Base-by-base conservation (phyloP, 2,888 invertebrate genomes). In the Aleiodes leptofemur region DNA sequence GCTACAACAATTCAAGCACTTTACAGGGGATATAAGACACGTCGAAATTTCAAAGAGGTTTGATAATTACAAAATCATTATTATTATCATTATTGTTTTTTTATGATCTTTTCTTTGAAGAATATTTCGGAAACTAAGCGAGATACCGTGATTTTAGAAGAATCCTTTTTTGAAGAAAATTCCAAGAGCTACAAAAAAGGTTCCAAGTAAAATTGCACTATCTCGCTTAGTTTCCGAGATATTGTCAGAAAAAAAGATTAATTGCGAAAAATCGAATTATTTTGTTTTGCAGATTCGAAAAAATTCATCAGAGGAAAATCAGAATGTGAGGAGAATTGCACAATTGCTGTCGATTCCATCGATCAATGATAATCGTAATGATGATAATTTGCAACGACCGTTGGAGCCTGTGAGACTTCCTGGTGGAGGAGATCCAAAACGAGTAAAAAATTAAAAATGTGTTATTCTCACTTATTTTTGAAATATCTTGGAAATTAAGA, bases 1-100 rank as follows among this genome's bases (percentile, higher is more conserved):
- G 90, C 90, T 1, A 87, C 86, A 11, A 84, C 83, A 14, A 89
- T 90, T 80, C 90, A 90, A 80, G 85, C 88, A 16, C 82, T 87
- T 13, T 90, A 86, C 74, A 82, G 85, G 73, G 90, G 82, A 83
- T 90, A 81, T 86, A 87, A 85, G 78, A 82, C 83, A 6, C 80
- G 86, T 34, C 82, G 83, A 70, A 83, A 80, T 74, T 79, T 82
- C 73, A 78, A 83, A 74, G 83, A 88, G 79, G 87, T 87, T 82
- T 79, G 72, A 74, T 3, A 77, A 70, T 16, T 74, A 69, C 34
- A 23, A 23, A 23, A 23, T 23, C 2, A 23, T 23, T 23, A 23
- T 23, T 23, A 23, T 23, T 23, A 23, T 23, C 2, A 23, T 23
- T n/a, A n/a, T n/a, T n/a, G n/a, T n/a, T n/a, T n/a, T 23, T 23